Evolutionary conservation across 2,797 vertebrate species (phyloP).

Genomic region (Hyperoplus immaculatus): DNA sequence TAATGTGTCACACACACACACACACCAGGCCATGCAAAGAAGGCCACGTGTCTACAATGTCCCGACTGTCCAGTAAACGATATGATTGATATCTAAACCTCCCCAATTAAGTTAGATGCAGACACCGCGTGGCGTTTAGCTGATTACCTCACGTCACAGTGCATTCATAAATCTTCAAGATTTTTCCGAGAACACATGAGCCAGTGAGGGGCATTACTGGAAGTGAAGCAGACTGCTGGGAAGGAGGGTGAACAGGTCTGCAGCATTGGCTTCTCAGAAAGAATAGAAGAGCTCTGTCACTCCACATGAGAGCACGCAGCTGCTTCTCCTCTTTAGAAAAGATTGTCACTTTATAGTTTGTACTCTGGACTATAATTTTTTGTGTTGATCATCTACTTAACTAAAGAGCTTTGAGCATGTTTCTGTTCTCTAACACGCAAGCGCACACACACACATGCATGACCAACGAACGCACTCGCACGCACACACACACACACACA

Average conservation of each 20-base stretch:
- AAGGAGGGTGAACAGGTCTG: conserved; percentile 39
- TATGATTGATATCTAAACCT: conserved; percentile 67
- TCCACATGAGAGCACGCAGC: conserved; percentile 32
- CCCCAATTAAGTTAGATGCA: conserved; percentile 50
- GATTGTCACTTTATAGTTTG: conserved; percentile 5
- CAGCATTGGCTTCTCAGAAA: conserved; percentile 8
- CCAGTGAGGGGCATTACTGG: conserved; percentile 47
- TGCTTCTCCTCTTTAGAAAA: neutral
- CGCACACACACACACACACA: neutral
- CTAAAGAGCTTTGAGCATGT: neutral
- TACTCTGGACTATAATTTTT: neutral
- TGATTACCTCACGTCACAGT: conserved; percentile 53
- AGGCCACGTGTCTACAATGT: conserved; percentile 24
- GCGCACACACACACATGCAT: too few relatives aligned
- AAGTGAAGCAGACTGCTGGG: conserved; percentile 61
- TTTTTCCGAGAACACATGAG: conserved; percentile 24
- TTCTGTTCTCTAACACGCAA: neutral
- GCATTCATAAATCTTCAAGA: conserved; percentile 54
- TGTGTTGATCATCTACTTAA: neutral
- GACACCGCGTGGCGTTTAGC: conserved; percentile 41
- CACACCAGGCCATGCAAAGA: conserved; percentile 28
- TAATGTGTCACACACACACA: conserved; percentile 33
- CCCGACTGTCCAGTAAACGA: conserved; percentile 21
- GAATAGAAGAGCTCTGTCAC: conserved; percentile 28
- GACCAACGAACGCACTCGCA: too few relatives aligned